Conservation (phyloP, 2,888 invertebrate species). For the Tromatobia lineatoria region DNA sequence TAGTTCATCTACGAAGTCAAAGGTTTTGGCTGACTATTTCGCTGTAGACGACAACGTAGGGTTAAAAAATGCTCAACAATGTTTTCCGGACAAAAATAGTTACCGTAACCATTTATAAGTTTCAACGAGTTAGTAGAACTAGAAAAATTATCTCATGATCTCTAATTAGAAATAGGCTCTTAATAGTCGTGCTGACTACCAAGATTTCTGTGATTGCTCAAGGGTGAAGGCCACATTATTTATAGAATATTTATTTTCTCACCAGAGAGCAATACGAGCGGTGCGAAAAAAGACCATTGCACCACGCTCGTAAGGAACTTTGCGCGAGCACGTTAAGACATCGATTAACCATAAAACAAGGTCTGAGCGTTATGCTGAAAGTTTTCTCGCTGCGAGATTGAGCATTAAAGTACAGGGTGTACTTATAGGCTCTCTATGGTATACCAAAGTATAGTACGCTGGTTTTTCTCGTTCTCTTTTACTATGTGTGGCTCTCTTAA, state of each 20-base stretch:
- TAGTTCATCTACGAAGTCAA: too few relatives aligned
- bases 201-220: background rate
- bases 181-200: too few relatives aligned
- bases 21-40: too few relatives aligned
- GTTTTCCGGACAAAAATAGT: too few relatives aligned
- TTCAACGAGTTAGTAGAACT: background rate
- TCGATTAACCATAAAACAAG: constrained; percentile 75
- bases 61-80: too few relatives aligned
- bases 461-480: background rate
- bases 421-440: constrained; percentile 20
- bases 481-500: background rate
- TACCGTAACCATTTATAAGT: too few relatives aligned
- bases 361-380: constrained; percentile 68
- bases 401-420: constrained; percentile 70
- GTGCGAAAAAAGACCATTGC: constrained; percentile 24
- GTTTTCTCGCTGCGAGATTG: constrained; percentile 73
- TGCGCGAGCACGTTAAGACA: constrained; percentile 66
- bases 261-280: constrained; percentile 17
- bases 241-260: constrained; percentile 40
- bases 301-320: constrained; percentile 53
- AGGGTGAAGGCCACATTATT: too few relatives aligned
- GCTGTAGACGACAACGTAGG: too few relatives aligned
- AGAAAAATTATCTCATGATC: background rate
- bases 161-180: too few relatives aligned
- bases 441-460: background rate